Percentiles rank a stretch among this genome's conserved stretches.
Conservation (phyloP, 2,113 vertebrate genomes). For the Anarhynchus alexandrinus region DNA sequence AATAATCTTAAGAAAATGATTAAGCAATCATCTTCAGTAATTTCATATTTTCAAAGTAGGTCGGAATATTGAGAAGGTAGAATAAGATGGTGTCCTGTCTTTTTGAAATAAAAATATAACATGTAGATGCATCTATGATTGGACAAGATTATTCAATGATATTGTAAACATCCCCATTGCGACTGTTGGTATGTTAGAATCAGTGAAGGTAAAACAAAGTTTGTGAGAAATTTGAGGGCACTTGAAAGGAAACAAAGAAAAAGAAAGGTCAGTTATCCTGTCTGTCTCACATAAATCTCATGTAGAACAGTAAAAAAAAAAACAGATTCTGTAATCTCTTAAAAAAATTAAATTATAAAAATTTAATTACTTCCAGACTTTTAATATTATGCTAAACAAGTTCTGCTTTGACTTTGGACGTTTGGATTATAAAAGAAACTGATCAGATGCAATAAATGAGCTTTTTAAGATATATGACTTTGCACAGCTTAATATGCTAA, state of each 20-base stretch:
- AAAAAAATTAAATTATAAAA: background rate
- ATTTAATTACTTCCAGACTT: background rate
- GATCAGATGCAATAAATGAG: background rate
- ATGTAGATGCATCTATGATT: background rate
- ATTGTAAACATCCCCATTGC: background rate
- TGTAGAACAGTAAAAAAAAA: background rate
- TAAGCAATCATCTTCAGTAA: background rate
- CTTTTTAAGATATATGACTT: background rate
- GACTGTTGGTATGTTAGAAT: background rate
- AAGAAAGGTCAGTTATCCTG: background rate
- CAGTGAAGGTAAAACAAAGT: background rate
- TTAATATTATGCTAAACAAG: background rate
- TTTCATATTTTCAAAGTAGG: background rate
- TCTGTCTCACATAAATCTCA: background rate
- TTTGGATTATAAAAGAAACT: background rate
- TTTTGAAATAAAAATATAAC: background rate
- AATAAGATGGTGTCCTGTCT: background rate
- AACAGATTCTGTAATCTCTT: background rate
- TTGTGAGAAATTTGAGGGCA: background rate
- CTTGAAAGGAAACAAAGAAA: background rate
- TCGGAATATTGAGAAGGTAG: background rate
- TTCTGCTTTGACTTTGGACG: background rate
- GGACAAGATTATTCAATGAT: background rate
- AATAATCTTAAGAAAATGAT: background rate
- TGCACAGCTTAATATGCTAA: background rate